phyloP scores from a whole-genome alignment of 2,797 vertebrate species.

The Rhinogobio ventralis region DNA sequence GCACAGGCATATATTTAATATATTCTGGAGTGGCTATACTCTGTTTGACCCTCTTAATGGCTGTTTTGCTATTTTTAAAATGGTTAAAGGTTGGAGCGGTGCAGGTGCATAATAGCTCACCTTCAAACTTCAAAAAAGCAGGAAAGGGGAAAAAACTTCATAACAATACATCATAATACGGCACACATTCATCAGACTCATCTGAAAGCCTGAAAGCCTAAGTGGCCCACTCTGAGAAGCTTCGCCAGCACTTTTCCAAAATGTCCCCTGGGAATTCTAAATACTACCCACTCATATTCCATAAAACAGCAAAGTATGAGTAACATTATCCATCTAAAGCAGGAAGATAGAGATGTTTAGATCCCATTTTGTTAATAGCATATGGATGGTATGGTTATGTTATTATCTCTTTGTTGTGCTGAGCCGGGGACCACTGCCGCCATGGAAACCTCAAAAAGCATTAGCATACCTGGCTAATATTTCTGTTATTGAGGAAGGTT shows the following conservation, averaged over 20 bases:
- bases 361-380: slow-evolving; percentile 64
- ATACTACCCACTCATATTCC: slow-evolving; percentile 59
- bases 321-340: slow-evolving; percentile 56
- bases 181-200: slow-evolving; percentile 39
- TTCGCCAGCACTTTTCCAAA: slow-evolving; percentile 56
- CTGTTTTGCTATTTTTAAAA: slow-evolving; percentile 24
- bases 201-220: slow-evolving; percentile 41
- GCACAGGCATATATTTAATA: neutral
- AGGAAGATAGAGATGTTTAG: slow-evolving; percentile 53
- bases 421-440: slow-evolving; percentile 56
- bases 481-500: slow-evolving; percentile 66
- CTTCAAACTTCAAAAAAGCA: slow-evolving; percentile 45
- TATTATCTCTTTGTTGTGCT: slow-evolving; percentile 62
- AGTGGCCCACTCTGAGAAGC: slow-evolving; percentile 49
- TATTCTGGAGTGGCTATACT: neutral
- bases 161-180: slow-evolving; percentile 47
- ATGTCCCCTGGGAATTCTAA: slow-evolving; percentile 59
- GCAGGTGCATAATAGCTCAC: slow-evolving; percentile 39
- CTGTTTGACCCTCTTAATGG: slow-evolving; percentile 19
- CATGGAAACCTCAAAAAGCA: slow-evolving; percentile 67
- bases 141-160: slow-evolving; percentile 20
- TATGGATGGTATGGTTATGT: slow-evolving; percentile 63
- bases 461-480: slow-evolving; percentile 66
- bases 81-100: slow-evolving; percentile 32
- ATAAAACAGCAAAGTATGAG: slow-evolving; percentile 48